Evolutionary conservation across 64 coral and sea anemone genomes (phyloP).

Genomic region (Montipora sp.): DNA sequence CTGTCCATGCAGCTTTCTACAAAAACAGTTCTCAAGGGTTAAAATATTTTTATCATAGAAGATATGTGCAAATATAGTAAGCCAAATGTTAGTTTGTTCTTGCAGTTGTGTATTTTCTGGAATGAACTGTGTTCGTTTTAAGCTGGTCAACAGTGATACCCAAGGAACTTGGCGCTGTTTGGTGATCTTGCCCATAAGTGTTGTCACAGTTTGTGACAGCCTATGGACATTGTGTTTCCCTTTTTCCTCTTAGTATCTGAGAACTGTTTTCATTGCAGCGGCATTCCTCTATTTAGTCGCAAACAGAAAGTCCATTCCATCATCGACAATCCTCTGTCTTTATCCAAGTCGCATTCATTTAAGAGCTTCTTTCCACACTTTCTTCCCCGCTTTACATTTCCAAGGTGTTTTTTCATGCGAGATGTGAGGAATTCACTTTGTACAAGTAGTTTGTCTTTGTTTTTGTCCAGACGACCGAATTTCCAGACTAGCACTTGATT

Average conservation of each 20-base stretch:
- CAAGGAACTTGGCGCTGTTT: not conserved
- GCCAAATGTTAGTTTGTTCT: not conserved
- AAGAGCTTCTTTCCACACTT: slow-evolving; percentile 94
- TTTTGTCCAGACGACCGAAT: slow-evolving; percentile 83
- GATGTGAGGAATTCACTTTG: slow-evolving; percentile 73
- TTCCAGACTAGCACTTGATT: slow-evolving; percentile 88
- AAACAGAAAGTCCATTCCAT: slow-evolving; percentile 84
- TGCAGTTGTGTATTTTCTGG: not conserved
- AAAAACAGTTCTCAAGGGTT: not conserved
- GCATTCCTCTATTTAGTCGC: not conserved
- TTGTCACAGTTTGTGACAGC: not conserved
- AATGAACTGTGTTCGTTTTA: not conserved
- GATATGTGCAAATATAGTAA: not conserved
- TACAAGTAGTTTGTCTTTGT: slow-evolving; percentile 72
- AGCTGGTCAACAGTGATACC: not conserved
- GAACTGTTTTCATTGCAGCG: not conserved
- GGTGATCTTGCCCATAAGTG: not conserved
- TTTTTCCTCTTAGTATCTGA: not conserved
- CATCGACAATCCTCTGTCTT: slow-evolving; percentile 72
- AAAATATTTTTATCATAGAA: not conserved
- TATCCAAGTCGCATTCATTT: slow-evolving; percentile 82
- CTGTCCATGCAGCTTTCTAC: not conserved
- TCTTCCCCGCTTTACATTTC: slow-evolving; percentile 84
- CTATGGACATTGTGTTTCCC: not conserved
- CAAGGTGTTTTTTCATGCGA: slow-evolving; percentile 81